These are phyloP conservation scores for human (Homo sapiens) DNA, from an alignment of 2,113 vertebrate species.

Conservation along the genomic window GRCh38 chr2:200122501-200123000, in stretches of 20 bases:
- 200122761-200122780: neutral
- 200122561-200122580: neutral
- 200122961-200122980: constrained; percentile 26
- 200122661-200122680: neutral
- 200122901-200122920: neutral
- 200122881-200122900: neutral
- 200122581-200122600: neutral
- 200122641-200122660: neutral
- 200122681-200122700: neutral
- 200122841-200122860: neutral
- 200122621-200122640: neutral
- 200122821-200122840: neutral
- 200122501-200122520: neutral
- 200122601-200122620: neutral
- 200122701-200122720: neutral
- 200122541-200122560: neutral
- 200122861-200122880: neutral
- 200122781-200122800: neutral
- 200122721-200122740: neutral
- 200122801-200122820: neutral
- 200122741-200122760: neutral
- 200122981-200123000: neutral
- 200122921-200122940: neutral
- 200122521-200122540: neutral
- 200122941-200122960: neutral